Evolutionary conservation across 2,113 vertebrate genomes (phyloP).

Genomic region (Channa argus): DNA sequence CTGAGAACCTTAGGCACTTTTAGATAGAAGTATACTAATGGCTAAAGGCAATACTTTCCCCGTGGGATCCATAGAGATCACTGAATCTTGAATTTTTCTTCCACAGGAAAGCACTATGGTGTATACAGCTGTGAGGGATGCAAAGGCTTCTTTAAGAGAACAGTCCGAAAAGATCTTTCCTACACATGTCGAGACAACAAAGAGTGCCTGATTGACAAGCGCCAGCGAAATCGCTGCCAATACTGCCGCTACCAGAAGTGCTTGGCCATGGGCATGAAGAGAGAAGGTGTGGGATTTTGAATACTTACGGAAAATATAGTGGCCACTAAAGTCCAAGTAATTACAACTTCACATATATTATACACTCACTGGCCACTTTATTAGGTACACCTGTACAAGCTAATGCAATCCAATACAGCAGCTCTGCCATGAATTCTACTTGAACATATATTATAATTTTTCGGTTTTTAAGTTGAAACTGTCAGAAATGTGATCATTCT

Average conservation of each 20-base stretch:
- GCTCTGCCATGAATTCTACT: too few relatives aligned
- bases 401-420: too few relatives aligned
- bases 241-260: conserved; percentile 90
- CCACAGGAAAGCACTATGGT: conserved; percentile 87
- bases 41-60: background rate
- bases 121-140: conserved; percentile 89
- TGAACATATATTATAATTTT: too few relatives aligned
- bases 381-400: background rate
- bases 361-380: too few relatives aligned
- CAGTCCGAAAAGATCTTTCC: conserved; percentile 86
- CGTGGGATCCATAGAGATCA: too few relatives aligned
- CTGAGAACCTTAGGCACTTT: background rate
- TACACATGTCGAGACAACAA: conserved; percentile 88
- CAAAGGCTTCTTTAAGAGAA: conserved; percentile 88
- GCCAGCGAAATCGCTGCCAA: conserved; percentile 87
- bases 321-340: background rate
- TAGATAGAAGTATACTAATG: background rate
- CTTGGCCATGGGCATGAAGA: conserved; percentile 88
- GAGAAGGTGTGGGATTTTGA: conserved; percentile 81
- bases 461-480: too few relatives aligned
- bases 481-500: too few relatives aligned
- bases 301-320: too few relatives aligned
- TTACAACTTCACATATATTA: background rate
- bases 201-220: conserved; percentile 88
- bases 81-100: conserved; percentile 18